These are phyloP conservation scores for Bovichtus variegatus DNA, from an alignment of 2,797 vertebrate genomes.

Conservation along the genomic window DNA sequence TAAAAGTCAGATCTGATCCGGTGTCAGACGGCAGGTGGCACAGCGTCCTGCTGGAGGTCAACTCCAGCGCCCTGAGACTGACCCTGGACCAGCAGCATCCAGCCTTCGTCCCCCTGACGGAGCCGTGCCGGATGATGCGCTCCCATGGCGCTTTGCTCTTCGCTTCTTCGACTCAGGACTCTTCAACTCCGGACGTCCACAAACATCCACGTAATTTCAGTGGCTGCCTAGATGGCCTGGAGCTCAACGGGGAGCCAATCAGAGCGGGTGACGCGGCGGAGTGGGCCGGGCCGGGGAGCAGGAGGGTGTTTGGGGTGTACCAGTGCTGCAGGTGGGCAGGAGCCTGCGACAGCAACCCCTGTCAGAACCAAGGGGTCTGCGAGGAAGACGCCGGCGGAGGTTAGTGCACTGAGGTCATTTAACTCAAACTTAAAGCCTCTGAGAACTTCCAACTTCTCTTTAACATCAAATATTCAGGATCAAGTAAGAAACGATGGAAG, in stretches of 20 bases:
- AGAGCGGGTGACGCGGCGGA: constrained; percentile 57
- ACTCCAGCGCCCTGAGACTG: constrained; percentile 79
- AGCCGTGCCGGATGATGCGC: constrained; percentile 79
- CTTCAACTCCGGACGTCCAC: background rate
- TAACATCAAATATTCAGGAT: too few species aligned
- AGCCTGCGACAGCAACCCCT: constrained; percentile 85
- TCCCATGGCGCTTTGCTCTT: constrained; percentile 85
- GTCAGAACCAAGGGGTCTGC: constrained; percentile 90
- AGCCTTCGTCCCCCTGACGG: constrained; percentile 67
- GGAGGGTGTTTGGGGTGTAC: constrained; percentile 86
- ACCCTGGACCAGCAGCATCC: constrained; percentile 83
- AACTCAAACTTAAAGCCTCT: background rate
- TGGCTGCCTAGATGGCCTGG: constrained; percentile 90
- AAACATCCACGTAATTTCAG: constrained; percentile 77
- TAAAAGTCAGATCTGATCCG: constrained; percentile 71
- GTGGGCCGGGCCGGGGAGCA: constrained; percentile 66
- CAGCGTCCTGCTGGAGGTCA: constrained; percentile 88
- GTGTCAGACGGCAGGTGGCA: constrained; percentile 91
- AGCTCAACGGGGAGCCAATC: constrained; percentile 86
- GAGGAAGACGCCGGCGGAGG: constrained; percentile 84
- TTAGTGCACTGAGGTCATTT: constrained; percentile 60
- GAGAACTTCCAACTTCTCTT: too few species aligned
- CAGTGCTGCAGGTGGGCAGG: constrained; percentile 86
- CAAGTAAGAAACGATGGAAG: too few species aligned
- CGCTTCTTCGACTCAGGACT: constrained; percentile 72